phyloP scores from a whole-genome alignment of 2,113 vertebrate genomes.

The Isurus oxyrinchus region DNA sequence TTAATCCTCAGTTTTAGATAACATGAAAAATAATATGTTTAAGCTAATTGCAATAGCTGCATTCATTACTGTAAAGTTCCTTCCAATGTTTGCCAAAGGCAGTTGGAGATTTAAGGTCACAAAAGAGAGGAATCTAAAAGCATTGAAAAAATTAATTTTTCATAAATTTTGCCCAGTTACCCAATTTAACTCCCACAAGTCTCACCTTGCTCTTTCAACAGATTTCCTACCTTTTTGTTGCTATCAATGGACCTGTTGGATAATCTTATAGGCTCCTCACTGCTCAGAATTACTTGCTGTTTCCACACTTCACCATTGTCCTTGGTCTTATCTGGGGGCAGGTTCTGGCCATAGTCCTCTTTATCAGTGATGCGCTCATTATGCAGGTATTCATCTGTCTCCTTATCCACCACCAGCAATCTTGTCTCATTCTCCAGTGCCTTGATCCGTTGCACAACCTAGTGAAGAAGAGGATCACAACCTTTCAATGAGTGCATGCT shows the following conservation, averaged over 20 bases:
- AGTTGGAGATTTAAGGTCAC: background rate
- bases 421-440: conserved; percentile 70
- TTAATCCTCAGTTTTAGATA: background rate
- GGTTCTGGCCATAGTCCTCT: conserved; percentile 60
- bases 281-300: conserved; percentile 48
- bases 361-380: conserved; percentile 68
- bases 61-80: background rate
- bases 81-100: background rate
- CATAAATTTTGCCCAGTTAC: background rate
- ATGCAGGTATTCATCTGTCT: conserved; percentile 73
- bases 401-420: conserved; percentile 82
- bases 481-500: background rate
- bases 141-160: background rate
- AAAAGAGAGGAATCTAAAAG: background rate
- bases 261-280: conserved; percentile 55
- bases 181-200: background rate
- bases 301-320: conserved; percentile 71
- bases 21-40: background rate
- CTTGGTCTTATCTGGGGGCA: conserved; percentile 40
- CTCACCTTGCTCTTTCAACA: background rate
- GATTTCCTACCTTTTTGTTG: conserved; percentile 68
- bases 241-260: conserved; percentile 65
- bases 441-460: conserved; percentile 87
- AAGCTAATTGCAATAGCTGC: background rate
- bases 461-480: conserved; percentile 12